Evolutionary conservation across 2,797 vertebrate species (phyloP).

Genomic region (Mormyrus proboscirostris): DNA sequence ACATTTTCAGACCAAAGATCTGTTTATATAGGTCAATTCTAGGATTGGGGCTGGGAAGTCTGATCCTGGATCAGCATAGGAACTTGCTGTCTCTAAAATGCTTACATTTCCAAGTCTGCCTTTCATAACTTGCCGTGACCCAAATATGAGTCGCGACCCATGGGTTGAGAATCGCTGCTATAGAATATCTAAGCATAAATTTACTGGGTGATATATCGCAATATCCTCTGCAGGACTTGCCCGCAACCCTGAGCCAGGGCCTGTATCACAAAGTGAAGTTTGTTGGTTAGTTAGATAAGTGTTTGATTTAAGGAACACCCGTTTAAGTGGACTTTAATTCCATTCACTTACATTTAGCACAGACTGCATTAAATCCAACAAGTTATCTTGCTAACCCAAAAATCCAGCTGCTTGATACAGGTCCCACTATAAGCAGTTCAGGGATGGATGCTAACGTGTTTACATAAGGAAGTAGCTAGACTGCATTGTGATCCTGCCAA

Average conservation of each 20-base stretch:
- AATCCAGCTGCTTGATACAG: background rate
- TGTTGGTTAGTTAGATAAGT: background rate
- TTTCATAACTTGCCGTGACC: too few relatives aligned
- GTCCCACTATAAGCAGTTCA: background rate
- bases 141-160: too few relatives aligned
- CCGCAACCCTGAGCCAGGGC: background rate
- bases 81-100: too few relatives aligned
- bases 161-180: background rate
- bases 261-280: background rate
- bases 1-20: background rate
- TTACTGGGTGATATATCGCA: background rate
- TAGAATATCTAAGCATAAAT: background rate
- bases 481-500: background rate
- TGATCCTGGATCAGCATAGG: too few relatives aligned
- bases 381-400: background rate
- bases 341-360: background rate
- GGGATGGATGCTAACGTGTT: background rate
- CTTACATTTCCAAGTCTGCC: too few relatives aligned
- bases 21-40: background rate
- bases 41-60: too few relatives aligned
- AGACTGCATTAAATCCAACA: background rate
- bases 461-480: background rate
- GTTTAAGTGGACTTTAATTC: background rate
- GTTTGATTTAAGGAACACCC: background rate
- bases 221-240: background rate